These are phyloP conservation scores for Aphis craccivora DNA, from an alignment of 1,140 invertebrate species.

Conservation along the genomic window DNA sequence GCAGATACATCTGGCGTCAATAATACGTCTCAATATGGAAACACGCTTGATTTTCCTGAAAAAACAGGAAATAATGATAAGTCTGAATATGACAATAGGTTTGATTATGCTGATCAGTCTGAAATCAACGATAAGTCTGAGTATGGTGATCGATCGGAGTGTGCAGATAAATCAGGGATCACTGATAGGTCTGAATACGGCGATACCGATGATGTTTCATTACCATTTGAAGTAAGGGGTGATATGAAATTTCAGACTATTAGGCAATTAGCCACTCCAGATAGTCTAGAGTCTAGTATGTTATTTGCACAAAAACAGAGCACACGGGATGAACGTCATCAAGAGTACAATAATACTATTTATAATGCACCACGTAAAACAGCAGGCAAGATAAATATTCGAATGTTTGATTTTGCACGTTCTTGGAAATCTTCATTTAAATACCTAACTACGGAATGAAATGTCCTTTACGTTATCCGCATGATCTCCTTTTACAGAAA, in stretches of 20 bases:
- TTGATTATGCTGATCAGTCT: background rate
- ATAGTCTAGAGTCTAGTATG: conserved; percentile 43
- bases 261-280: conserved; percentile 12
- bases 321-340: conserved; percentile 32
- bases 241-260: conserved; percentile 45
- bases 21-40: background rate
- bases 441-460: no score
- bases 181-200: conserved; percentile 38
- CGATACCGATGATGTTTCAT: conserved; percentile 2
- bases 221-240: background rate
- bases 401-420: background rate
- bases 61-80: background rate
- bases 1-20: background rate
- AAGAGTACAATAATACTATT: background rate
- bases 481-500: background rate
- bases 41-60: background rate
- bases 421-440: background rate
- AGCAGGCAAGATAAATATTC: conserved; percentile 10
- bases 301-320: conserved; percentile 19
- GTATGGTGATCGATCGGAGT: conserved; percentile 3
- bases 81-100: background rate
- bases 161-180: background rate
- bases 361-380: background rate
- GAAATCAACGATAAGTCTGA: background rate
- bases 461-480: background rate